Percentiles rank a stretch among this genome's conserved stretches.
Conservation (phyloP, 2,888 invertebrate species). For the Temnothorax rugatulus region DNA sequence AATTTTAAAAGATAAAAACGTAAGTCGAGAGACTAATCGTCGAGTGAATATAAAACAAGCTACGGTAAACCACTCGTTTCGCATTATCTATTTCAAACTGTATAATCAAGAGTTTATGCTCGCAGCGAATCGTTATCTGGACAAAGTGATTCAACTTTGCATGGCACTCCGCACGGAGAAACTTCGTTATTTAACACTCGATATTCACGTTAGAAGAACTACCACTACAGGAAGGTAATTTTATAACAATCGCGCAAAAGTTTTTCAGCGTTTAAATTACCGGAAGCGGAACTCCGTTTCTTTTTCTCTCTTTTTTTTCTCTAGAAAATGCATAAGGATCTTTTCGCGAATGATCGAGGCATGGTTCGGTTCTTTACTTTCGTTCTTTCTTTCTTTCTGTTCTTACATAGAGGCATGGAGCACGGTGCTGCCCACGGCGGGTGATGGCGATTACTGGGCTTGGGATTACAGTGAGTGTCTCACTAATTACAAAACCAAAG, state of each 20-base stretch:
- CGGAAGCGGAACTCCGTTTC: neutral
- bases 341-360: conserved; percentile 59
- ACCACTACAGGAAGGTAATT: conserved; percentile 10
- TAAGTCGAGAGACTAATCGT: neutral
- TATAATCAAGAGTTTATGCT: conserved; percentile 43
- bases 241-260: conserved; percentile 28
- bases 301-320: neutral
- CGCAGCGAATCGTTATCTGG: conserved; percentile 36
- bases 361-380: conserved; percentile 81
- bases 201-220: conserved; percentile 20
- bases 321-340: conserved; percentile 23
- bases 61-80: conserved; percentile 28
- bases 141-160: conserved; percentile 48
- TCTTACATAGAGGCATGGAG: conserved; percentile 85
- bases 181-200: conserved; percentile 33
- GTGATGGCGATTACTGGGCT: conserved; percentile 85
- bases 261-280: conserved; percentile 29
- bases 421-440: conserved; percentile 85
- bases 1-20: neutral
- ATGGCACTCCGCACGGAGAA: neutral
- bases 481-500: conserved; percentile 73
- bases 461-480: conserved; percentile 85
- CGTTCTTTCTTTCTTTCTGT: conserved; percentile 80
- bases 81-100: conserved; percentile 1
- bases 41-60: conserved; percentile 2